Evolutionary conservation across 2,888 invertebrate species (phyloP).

Genomic region (Digitonthophagus gazella): DNA sequence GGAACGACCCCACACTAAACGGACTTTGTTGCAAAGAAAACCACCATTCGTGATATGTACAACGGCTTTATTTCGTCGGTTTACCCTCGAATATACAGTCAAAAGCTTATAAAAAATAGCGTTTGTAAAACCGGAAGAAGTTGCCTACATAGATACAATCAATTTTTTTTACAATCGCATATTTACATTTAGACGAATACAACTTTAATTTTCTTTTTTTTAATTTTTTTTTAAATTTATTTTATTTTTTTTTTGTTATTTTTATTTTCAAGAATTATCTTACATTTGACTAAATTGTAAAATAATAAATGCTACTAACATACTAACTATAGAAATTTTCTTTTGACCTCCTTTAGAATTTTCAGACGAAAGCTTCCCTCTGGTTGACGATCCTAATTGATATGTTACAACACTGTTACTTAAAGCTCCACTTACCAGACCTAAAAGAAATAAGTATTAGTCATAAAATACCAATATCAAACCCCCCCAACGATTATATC

Average conservation of each 20-base stretch:
- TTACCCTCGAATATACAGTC: background rate
- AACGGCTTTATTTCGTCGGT: background rate
- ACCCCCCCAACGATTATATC: too few relatives aligned
- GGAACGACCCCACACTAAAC: too few relatives aligned
- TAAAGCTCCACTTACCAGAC: constrained; percentile 18
- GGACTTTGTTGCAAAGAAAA: too few relatives aligned
- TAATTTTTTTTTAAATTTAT: background rate
- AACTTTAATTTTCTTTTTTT: too few relatives aligned
- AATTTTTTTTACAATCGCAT: background rate
- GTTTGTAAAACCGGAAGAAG: background rate
- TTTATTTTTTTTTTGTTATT: too few relatives aligned
- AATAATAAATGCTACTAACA: too few relatives aligned
- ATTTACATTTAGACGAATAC: background rate
- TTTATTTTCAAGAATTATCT: background rate
- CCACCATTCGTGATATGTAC: background rate
- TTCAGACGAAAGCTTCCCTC: constrained; percentile 21
- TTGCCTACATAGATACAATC: background rate
- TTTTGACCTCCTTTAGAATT: background rate
- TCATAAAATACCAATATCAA: too few relatives aligned
- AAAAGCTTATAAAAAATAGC: background rate
- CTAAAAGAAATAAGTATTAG: constrained; percentile 22
- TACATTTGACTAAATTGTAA: background rate
- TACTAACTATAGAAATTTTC: too few relatives aligned
- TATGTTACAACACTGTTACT: constrained; percentile 29
- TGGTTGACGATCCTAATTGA: constrained; percentile 29